Evolutionary conservation across 2,888 invertebrate species (phyloP), one percentile per base, ranked within the genome.

Genomic region (Embidobia sp.): DNA sequence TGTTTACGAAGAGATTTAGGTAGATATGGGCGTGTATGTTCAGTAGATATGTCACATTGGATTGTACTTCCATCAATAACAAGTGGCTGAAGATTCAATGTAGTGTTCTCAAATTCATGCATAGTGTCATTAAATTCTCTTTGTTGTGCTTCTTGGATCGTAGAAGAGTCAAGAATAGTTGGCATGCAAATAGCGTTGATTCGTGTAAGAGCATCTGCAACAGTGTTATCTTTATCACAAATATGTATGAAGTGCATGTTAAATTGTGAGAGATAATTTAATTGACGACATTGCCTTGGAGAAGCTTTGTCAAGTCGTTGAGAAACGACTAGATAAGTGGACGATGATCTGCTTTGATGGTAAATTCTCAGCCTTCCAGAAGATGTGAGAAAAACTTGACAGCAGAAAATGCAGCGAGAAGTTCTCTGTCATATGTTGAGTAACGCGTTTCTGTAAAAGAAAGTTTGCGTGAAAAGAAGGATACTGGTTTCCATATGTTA

Each of bases 341-440:
- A 4, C 10, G 19, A 10, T 44, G 44, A 10, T 44, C 44, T 6
- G 44, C 22, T 8, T 8, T 6, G 11, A 44, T 44, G 0, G 10
- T 10, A 1, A 19, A n/a, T 1, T 19, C 5, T 1, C 44, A 1
- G 6, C 44, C 44, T 18, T 44, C 44, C 8, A 44, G 3, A 3
- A 72, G 35, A 16, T 57, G 26, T 15, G 18, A 8, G 40, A 79
- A 79, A 6, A 42, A 18, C n/a, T 61, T 51, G 0, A 79, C 10
- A 6, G 64, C 48, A 5, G 0, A 6, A 22, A 6, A 22, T 22
- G 22, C 22, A 22, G 75, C 75, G 3, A 61, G 29, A 0, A 78
- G 40, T 29, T 78, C 74, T 1, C 78, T 5, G 33, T 73, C 59
- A 33, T 77, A 74, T 0, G 40, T 29, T 31, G 49, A 78, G 55